phyloP scores from a whole-genome alignment of 2,113 vertebrate species.

The Lates calcarifer region DNA sequence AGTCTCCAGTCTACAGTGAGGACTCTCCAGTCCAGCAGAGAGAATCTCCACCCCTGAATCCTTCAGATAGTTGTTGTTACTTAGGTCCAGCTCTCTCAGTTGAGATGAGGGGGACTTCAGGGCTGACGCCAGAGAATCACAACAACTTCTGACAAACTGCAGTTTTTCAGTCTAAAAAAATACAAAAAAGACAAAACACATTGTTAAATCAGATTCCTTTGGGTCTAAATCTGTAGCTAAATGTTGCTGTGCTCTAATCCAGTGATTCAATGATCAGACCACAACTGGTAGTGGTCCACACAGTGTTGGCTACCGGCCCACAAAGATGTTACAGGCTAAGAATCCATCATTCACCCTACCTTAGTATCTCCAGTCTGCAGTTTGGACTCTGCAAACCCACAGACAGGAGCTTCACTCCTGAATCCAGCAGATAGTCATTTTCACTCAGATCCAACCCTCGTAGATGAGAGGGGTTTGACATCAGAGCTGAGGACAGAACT shows the following conservation, averaged over 20 bases:
- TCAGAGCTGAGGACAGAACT: slow-evolving; percentile 35
- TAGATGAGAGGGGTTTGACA: slow-evolving; percentile 28
- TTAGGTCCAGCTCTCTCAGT: slow-evolving; percentile 30
- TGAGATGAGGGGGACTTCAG: slow-evolving; percentile 9
- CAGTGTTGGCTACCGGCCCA: too few relatives aligned
- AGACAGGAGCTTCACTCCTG: slow-evolving; percentile 27
- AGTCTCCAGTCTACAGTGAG: slow-evolving; percentile 26
- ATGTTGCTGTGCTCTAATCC: too few relatives aligned
- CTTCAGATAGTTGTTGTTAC: slow-evolving; percentile 34
- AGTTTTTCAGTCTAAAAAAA: slow-evolving; percentile 22
- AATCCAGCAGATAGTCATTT: slow-evolving; percentile 28
- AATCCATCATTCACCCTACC: slow-evolving; percentile 2
- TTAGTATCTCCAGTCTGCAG: slow-evolving; percentile 19
- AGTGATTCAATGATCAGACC: too few relatives aligned
- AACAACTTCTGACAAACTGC: slow-evolving; percentile 40
- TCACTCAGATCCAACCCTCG: slow-evolving; percentile 19
- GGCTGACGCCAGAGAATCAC: slow-evolving; percentile 13
- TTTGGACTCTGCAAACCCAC: slow-evolving; percentile 16
- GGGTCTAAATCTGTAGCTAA: too few relatives aligned
- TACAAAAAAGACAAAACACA: neutral
- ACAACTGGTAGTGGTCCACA: too few relatives aligned
- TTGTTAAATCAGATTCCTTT: too few relatives aligned
- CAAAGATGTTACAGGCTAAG: too few relatives aligned
- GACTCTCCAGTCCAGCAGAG: slow-evolving; percentile 4
- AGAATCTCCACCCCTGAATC: slow-evolving; percentile 16